phyloP scores from a whole-genome alignment of 2,888 invertebrate genomes.

The Oeneis ivallda region DNA sequence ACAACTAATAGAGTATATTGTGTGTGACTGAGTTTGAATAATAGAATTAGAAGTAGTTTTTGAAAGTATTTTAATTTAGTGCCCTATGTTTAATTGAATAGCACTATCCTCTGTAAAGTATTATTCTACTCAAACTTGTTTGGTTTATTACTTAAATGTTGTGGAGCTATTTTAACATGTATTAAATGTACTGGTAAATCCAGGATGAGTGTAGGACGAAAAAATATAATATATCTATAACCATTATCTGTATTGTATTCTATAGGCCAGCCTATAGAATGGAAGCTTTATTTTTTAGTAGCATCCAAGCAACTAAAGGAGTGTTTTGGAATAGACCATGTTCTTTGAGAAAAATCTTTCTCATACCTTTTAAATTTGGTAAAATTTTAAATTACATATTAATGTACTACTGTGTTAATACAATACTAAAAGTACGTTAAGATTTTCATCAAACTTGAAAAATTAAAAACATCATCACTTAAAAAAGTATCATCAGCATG shows the following conservation, averaged over 20 bases:
- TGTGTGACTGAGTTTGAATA: not conserved
- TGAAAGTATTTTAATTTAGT: not conserved
- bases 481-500: slow-evolving; percentile 39
- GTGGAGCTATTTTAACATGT: not conserved
- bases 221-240: not conserved
- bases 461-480: not conserved
- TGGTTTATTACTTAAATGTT: not conserved
- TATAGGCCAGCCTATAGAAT: slow-evolving; percentile 5
- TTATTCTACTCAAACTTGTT: not conserved
- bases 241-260: not conserved
- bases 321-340: not conserved
- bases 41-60: slow-evolving; percentile 5
- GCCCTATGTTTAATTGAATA: not conserved
- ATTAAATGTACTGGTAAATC: not conserved
- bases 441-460: not conserved
- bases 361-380: not conserved
- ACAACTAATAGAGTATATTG: too few species aligned
- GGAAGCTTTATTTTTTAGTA: not conserved
- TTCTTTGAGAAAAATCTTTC: not conserved
- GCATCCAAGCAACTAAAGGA: not conserved
- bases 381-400: not conserved
- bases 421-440: not conserved
- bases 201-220: not conserved
- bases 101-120: not conserved
- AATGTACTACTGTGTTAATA: too few species aligned